A percentile compares a stretch with the other conserved stretches of the same genome.
phyloP scores from a whole-genome alignment of 2,797 vertebrate species.

The Octomys mimax region DNA sequence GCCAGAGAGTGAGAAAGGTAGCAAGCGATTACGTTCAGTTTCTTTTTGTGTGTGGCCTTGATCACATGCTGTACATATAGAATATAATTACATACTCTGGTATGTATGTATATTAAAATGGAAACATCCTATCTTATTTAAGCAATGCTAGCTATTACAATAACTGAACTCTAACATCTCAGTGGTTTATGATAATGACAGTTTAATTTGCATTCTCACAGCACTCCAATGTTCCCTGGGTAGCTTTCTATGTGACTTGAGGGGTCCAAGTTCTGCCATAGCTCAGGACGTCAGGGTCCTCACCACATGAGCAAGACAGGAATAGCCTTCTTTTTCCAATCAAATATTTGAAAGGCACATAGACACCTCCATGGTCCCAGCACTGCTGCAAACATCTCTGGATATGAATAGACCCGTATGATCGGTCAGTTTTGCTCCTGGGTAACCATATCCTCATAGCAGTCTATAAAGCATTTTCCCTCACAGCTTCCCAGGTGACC shows the following conservation, averaged over 20 bases:
- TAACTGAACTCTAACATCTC: background rate
- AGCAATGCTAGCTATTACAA: background rate
- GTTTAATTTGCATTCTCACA: background rate
- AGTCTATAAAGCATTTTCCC: too few relatives aligned
- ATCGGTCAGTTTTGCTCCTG: too few relatives aligned
- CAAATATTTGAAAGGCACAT: too few relatives aligned
- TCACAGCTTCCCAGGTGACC: too few relatives aligned
- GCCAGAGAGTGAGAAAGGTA: too few relatives aligned
- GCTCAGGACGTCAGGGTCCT: background rate
- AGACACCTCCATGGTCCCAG: too few relatives aligned
- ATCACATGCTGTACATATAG: background rate
- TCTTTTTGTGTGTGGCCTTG: background rate
- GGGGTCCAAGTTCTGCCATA: background rate
- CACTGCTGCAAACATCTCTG: too few relatives aligned
- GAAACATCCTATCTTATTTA: background rate
- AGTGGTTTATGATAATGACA: constrained; percentile 25
- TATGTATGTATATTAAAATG: background rate
- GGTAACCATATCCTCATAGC: too few relatives aligned
- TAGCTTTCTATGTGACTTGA: background rate
- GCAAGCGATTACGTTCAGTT: background rate
- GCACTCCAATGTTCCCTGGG: background rate
- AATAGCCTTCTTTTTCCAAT: too few relatives aligned
- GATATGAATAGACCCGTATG: too few relatives aligned
- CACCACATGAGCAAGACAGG: background rate
- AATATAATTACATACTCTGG: background rate